Conservation (phyloP, 37 sponge, comb jelly and placozoan genomes). For the Crambe crambe region DNA sequence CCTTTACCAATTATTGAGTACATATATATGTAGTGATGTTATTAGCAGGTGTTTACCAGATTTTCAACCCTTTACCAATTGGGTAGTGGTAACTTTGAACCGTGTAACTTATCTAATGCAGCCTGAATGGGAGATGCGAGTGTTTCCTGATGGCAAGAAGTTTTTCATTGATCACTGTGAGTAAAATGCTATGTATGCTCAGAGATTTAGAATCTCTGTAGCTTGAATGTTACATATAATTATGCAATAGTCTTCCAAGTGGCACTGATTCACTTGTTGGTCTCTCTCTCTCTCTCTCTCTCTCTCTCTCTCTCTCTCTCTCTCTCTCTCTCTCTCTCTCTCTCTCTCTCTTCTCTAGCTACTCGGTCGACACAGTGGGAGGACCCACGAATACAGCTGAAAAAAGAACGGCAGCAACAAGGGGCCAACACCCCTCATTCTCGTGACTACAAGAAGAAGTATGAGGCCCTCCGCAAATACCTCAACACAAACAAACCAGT, state of each 20-base stretch:
- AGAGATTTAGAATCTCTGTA: too few species aligned
- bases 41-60: too few species aligned
- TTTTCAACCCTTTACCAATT: too few species aligned
- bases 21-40: too few species aligned
- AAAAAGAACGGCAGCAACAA: conserved; percentile 28
- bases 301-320: background rate
- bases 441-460: conserved; percentile 89
- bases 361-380: conserved; percentile 91
- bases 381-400: conserved; percentile 78
- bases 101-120: background rate
- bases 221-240: too few species aligned
- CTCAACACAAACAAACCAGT: conserved; percentile 73
- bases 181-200: too few species aligned
- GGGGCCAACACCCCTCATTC: conserved; percentile 74
- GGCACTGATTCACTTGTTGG: too few species aligned
- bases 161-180: conserved; percentile 97
- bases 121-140: conserved; percentile 92
- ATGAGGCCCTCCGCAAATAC: conserved; percentile 70
- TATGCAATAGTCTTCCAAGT: too few species aligned
- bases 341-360: conserved; percentile 7
- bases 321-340: background rate
- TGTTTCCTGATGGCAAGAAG: conserved; percentile 50
- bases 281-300: background rate
- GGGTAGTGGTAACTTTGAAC: too few species aligned
- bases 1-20: too few species aligned